Evolutionary conservation across 2,113 vertebrate genomes (phyloP).

Genomic region (Lepisosteus osseus): DNA sequence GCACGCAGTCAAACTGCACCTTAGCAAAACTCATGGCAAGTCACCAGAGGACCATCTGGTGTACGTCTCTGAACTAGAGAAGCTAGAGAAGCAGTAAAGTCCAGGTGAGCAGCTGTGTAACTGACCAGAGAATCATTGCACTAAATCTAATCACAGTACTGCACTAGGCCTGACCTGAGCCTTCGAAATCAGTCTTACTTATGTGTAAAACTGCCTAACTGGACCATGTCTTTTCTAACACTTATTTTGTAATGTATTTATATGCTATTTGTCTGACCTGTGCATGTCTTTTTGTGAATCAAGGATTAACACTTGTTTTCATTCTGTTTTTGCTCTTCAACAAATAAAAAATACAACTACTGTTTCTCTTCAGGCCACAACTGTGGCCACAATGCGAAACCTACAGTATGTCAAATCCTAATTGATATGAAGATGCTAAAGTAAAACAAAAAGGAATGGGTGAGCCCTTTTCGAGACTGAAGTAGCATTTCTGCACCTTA

Average conservation of each 20-base stretch:
- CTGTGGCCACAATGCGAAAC: conserved; percentile 71
- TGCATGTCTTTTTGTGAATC: conserved; percentile 83
- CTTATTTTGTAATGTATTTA: conserved; percentile 85
- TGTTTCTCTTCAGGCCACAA: conserved; percentile 75
- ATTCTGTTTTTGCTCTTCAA: conserved; percentile 72
- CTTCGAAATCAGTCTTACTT: conserved; percentile 85
- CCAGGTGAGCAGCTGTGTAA: conserved; percentile 79
- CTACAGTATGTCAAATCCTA: conserved; percentile 69
- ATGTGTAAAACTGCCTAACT: conserved; percentile 88
- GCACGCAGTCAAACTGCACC: conserved; percentile 98
- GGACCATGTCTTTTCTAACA: conserved; percentile 90
- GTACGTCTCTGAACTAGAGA: conserved; percentile 92
- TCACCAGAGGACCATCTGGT: conserved; percentile 97
- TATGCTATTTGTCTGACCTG: conserved; percentile 75
- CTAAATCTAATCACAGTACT: conserved; percentile 83
- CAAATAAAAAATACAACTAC: conserved; percentile 43
- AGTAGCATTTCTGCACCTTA: conserved; percentile 88
- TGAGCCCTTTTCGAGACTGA: conserved; percentile 84
- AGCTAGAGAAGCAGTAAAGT: conserved; percentile 80
- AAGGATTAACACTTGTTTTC: conserved; percentile 87
- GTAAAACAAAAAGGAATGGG: conserved; percentile 86
- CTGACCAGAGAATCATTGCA: conserved; percentile 83
- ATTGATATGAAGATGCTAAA: conserved; percentile 84
- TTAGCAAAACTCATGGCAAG: conserved; percentile 99
- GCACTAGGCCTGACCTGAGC: conserved; percentile 94